Evolutionary conservation across 2,797 vertebrate species (phyloP).

Genomic region (Lacerta viridis): DNA sequence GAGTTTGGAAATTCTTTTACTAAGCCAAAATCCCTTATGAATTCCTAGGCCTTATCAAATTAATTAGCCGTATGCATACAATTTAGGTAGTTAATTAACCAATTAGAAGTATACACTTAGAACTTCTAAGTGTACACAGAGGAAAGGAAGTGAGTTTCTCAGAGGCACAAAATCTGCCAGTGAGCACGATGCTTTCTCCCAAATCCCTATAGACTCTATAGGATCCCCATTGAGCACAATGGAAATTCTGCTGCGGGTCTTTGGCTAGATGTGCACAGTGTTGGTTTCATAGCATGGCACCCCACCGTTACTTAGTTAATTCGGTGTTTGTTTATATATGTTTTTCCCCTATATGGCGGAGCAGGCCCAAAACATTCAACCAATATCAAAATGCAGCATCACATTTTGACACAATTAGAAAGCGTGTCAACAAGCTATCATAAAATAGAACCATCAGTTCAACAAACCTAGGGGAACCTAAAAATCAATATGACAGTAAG

Average conservation of each 20-base stretch:
- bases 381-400: background rate
- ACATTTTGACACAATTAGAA: background rate
- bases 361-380: too few relatives aligned
- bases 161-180: background rate
- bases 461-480: background rate
- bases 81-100: constrained; percentile 14
- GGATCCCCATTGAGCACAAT: background rate
- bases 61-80: constrained; percentile 22
- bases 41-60: constrained; percentile 12
- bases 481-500: background rate
- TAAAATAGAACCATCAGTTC: background rate
- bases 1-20: constrained; percentile 8
- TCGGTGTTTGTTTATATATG: background rate
- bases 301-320: background rate
- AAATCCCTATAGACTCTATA: background rate
- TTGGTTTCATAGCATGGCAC: background rate
- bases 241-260: background rate
- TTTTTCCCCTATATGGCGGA: background rate
- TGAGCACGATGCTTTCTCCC: background rate
- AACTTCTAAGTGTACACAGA: background rate
- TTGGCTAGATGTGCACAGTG: too few relatives aligned
- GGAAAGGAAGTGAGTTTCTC: background rate
- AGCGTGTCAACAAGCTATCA: background rate
- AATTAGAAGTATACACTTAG: constrained; percentile 8
- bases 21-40: background rate